These are phyloP conservation scores for Seira ritae DNA, from an alignment of 2,888 invertebrate species.

Conservation along the genomic window DNA sequence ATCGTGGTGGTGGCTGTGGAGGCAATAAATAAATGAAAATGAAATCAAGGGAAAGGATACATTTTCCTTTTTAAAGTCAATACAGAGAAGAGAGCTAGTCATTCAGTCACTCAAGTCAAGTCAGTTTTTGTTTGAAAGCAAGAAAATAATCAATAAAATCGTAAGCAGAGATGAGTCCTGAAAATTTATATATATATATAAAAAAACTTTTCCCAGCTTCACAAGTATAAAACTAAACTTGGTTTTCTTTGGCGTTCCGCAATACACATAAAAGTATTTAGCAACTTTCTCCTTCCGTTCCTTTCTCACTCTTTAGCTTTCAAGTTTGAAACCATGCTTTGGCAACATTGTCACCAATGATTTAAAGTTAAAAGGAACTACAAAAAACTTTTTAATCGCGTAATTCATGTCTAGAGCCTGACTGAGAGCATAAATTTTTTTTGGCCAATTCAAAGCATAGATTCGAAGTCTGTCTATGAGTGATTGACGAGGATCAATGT, in stretches of 20 bases:
- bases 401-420: no score
- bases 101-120: constrained; percentile 37
- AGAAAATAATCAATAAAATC: constrained; percentile 73
- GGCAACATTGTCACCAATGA: no score
- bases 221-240: background rate
- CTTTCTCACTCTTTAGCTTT: background rate
- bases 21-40: constrained; percentile 26
- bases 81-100: constrained; percentile 27
- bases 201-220: background rate
- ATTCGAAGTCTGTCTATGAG: background rate
- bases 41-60: constrained; percentile 25
- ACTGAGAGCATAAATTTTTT: no score
- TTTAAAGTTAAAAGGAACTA: no score
- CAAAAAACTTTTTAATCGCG: no score
- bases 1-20: background rate
- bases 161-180: constrained; percentile 73
- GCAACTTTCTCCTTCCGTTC: background rate
- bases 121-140: constrained; percentile 50
- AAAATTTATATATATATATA: constrained; percentile 33
- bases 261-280: constrained; percentile 6
- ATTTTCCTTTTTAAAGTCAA: constrained; percentile 7
- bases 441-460: background rate
- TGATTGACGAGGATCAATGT: constrained; percentile 17
- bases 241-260: background rate
- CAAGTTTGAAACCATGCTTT: background rate